These are phyloP conservation scores for Patagioenas fasciata DNA, from an alignment of 2,113 vertebrate species.

Conservation along the genomic window DNA sequence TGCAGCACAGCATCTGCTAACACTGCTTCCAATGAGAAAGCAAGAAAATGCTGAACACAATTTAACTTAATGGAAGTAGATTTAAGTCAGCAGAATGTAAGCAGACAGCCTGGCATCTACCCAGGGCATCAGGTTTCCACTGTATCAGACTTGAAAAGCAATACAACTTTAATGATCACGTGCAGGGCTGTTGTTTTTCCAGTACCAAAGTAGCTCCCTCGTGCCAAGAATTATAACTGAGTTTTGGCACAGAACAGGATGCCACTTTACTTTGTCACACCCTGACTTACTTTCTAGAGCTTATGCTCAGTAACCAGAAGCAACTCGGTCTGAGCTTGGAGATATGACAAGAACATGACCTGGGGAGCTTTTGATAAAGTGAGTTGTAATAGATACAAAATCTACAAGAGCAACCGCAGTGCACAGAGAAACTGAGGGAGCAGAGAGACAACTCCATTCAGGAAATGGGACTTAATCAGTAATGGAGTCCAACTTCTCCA, in stretches of 20 bases:
- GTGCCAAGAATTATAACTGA: background rate
- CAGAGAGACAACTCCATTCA: background rate
- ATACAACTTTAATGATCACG: background rate
- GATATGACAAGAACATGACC: background rate
- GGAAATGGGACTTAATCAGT: background rate
- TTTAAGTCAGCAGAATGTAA: conserved; percentile 28
- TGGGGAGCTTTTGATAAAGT: background rate
- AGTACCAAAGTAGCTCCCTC: background rate
- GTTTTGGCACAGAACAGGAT: background rate
- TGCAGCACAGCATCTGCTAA: background rate
- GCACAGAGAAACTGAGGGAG: background rate
- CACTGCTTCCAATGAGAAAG: background rate
- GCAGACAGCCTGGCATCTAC: conserved; percentile 21
- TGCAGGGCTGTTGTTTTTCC: background rate
- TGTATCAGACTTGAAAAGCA: background rate
- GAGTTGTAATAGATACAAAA: background rate
- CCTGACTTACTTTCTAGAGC: background rate
- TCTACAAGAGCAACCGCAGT: background rate
- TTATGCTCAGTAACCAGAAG: background rate
- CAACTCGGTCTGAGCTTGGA: background rate
- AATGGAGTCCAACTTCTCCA: background rate
- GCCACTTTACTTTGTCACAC: background rate
- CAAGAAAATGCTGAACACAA: background rate
- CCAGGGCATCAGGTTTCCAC: conserved; percentile 4
- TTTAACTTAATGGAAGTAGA: background rate